Evolutionary conservation across 2,888 invertebrate species (phyloP), one percentile per base, ranked within the genome.

Genomic region (Oegoconia quadripuncta): DNA sequence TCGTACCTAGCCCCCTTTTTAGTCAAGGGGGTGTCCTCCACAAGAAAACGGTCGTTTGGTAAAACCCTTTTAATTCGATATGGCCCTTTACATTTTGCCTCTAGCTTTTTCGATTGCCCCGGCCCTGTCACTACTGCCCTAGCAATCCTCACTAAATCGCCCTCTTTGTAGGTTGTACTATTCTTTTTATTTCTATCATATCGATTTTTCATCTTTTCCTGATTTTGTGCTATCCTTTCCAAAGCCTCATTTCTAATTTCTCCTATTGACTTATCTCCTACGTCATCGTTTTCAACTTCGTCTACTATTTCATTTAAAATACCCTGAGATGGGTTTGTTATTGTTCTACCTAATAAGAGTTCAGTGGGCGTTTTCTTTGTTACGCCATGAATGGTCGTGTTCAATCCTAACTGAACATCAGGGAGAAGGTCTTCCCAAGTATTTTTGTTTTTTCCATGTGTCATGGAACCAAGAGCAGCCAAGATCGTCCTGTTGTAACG

Each of bases 351-450:
- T 29, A 39, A 46, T 0, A 42, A 20, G 13, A 45, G 22, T 14
- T 41, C 37, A 2, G 41, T 33, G 26, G 45, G 41, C 1, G 20
- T 28, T 12, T 39, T 39, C 13, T 29, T 13, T n/a, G 42, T 46
- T 1, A 29, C 38, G 18, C 35, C 35, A 23, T 42, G 29, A 2
- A 11, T 20, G 1, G 37, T 39, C 1, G 39, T 39, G 13, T 42
- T 45, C 1, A 41, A 2, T 2, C 42, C 46, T 9, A 39, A 1
- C 20, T 39, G 37, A 13, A 40, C 38, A n/a, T 46, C 40, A 6
- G 18, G 3, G 12, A 35, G 2, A 13, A 27, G 3, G 3, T 27
- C 18, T 6, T 35, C 35, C 35, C 35, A 35, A 11, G 11, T n/a
- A 12, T 27, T 35, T 2, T 27, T 18, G 7, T 27, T 11, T 12